Conservation (phyloP, 1,140 invertebrate genomes). For the Saccostrea cuccullata region DNA sequence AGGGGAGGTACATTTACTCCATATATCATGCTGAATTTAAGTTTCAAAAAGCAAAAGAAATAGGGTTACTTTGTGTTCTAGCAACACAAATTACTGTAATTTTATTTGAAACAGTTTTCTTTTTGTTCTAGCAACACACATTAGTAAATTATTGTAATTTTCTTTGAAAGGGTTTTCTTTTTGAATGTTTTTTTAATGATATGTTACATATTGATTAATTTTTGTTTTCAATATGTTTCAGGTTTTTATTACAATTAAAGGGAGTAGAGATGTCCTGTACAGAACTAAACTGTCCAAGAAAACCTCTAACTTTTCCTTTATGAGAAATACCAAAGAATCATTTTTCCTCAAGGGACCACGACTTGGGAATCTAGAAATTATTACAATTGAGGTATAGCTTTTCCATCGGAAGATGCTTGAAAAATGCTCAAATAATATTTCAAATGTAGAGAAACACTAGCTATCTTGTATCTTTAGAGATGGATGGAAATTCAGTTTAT, state of each 20-base stretch:
- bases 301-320: constrained; percentile 66
- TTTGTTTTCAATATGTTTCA: constrained; percentile 52
- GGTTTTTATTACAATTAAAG: constrained; percentile 70
- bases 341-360: constrained; percentile 70
- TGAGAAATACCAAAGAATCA: constrained; percentile 67
- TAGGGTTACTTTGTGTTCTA: too few species aligned
- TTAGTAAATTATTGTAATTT: too few species aligned
- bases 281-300: constrained; percentile 65
- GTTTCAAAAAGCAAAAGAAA: too few species aligned
- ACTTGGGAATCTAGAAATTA: constrained; percentile 67
- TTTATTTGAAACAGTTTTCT: too few species aligned
- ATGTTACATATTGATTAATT: background rate
- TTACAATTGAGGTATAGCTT: constrained; percentile 66
- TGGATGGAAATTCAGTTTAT: too few species aligned
- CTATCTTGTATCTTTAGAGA: too few species aligned
- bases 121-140: too few species aligned
- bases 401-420: background rate
- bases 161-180: too few species aligned
- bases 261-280: constrained; percentile 62
- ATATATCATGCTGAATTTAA: background rate
- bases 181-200: too few species aligned
- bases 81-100: too few species aligned
- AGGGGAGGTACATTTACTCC: constrained; percentile 64
- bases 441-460: too few species aligned
- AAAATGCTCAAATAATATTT: too few species aligned